Base-by-base conservation (phyloP, 2,888 invertebrate species). In the Steinernema hermaphroditum region DNA sequence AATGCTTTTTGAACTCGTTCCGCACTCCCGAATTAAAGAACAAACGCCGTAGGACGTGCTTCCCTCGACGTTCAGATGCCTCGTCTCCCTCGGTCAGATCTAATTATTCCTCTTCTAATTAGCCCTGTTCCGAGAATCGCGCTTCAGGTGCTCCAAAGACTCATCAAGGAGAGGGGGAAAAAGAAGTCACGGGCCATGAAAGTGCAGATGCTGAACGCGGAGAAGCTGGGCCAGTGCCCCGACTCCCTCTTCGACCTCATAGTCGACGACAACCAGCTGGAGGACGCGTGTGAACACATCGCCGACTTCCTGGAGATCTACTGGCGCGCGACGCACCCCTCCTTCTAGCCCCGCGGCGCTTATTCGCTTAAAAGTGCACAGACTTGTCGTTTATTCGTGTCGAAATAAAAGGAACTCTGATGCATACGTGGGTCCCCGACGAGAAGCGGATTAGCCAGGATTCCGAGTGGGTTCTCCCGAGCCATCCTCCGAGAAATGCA, bases 181-280 rank as follows among this genome's bases (percentile, higher is more conserved):
- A 94, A 95, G 70, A 96, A 97, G 90, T 92, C 93, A 82, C 92
- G 96, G 87, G 94, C 96, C 89, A 91, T 96, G 86, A 96, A 94
- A 87, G 96, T 97, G 85, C 97, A 97, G 90, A 92, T 96, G 93
- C 96, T 96, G 81, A 96, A 96, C 69, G 95, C 97, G 68, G 97
- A 97, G 89, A 97, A 97, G 89, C 90, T 97, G 88, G 92, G 93
- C 81, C 96, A 96, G 89, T 96, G 96, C 90, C 94, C 94, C 80
- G 91, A 92, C 57, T 89, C 88, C 82, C 86, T 96, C 94, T 97
- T 97, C 89, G 97, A 97, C 89, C 93, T 97, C 76, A 92, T 95
- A 83, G 90, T 97, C 83, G 97, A 97, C 87, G 96, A 97, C 89
- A 97, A 97, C 89, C 96, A 97, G 89, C 90, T 97, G 84, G 95